These are phyloP conservation scores for Onychorhynchus coronatus DNA, from an alignment of 2,113 vertebrate genomes.

Conservation along the genomic window DNA sequence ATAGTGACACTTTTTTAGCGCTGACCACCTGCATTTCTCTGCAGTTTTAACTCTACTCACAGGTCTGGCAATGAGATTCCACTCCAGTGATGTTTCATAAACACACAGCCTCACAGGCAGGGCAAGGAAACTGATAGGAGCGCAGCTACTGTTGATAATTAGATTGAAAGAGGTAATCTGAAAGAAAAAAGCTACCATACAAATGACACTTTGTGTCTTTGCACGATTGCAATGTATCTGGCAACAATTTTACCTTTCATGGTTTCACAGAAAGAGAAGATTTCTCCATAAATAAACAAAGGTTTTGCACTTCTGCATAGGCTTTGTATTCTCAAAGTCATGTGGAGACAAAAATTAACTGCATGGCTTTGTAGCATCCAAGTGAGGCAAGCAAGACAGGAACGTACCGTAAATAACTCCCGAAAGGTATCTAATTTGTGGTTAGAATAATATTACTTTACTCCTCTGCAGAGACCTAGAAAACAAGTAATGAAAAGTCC, in stretches of 20 bases:
- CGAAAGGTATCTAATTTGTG: background rate
- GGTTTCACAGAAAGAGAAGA: background rate
- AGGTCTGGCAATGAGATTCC: background rate
- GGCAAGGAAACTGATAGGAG: background rate
- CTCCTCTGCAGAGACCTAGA: background rate
- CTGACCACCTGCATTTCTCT: background rate
- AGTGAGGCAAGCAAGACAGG: background rate
- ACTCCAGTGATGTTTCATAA: background rate
- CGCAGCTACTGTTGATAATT: background rate
- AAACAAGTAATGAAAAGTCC: background rate
- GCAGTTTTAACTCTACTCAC: slow-evolving; percentile 2
- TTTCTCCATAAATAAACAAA: background rate
- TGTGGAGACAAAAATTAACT: background rate
- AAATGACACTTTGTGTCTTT: background rate
- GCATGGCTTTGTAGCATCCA: background rate
- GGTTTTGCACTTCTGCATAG: background rate
- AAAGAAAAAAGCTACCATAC: background rate
- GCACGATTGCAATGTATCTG: background rate
- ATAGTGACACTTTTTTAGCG: background rate
- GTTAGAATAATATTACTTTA: background rate
- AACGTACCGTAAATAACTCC: background rate
- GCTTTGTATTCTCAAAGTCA: background rate
- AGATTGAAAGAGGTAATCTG: background rate
- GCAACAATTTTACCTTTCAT: background rate
- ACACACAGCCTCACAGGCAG: background rate